These are phyloP conservation scores for Rhinatrema bivittatum DNA, from an alignment of 2,797 vertebrate genomes.

Conservation along the genomic window DNA sequence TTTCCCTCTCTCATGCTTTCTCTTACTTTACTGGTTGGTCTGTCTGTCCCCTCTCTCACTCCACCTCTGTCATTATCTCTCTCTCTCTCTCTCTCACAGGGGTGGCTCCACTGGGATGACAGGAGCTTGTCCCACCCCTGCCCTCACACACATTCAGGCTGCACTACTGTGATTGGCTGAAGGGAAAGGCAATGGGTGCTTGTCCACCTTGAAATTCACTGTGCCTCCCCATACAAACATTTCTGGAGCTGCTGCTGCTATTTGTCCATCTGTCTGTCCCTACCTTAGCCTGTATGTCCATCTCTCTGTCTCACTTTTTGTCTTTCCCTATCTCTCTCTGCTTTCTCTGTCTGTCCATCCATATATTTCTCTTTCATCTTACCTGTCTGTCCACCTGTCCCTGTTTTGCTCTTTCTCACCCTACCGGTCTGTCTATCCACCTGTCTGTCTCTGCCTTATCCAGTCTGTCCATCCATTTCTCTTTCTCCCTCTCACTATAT, in stretches of 20 bases:
- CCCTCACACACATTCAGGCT: too few relatives aligned
- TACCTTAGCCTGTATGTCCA: neutral
- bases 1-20: neutral
- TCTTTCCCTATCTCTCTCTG: too few relatives aligned
- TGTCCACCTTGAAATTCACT: too few relatives aligned
- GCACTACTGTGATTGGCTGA: too few relatives aligned
- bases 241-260: neutral
- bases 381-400: neutral
- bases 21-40: neutral
- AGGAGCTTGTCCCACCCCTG: fast-evolving
- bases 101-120: too few relatives aligned
- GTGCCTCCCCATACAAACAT: neutral
- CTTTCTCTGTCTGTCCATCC: too few relatives aligned
- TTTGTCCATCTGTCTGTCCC: neutral
- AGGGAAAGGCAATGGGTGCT: too few relatives aligned
- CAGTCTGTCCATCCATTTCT: too few relatives aligned
- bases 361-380: neutral
- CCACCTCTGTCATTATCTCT: fast-evolving
- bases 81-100: too few relatives aligned
- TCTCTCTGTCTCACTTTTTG: neutral
- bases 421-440: neutral
- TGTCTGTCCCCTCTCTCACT: fast-evolving
- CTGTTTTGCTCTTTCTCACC: neutral
- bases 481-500: too few relatives aligned
- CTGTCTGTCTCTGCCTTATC: neutral